Base-by-base conservation (phyloP, 2,797 vertebrate species). In the Cyclopterus lumpus region DNA sequence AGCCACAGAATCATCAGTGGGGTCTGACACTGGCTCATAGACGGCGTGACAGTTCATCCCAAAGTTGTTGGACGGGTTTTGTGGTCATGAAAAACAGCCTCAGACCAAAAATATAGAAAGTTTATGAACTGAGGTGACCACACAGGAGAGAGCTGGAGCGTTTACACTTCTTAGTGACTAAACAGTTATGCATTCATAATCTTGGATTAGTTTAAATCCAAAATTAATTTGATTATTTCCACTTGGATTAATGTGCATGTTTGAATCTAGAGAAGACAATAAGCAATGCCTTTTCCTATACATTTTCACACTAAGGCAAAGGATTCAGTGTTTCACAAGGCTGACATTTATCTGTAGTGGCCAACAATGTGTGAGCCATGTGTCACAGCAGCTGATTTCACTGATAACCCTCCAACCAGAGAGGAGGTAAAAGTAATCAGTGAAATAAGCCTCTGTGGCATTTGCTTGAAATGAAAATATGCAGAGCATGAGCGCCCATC, bases 401-500 rank as follows among this genome's bases (percentile, higher is more conserved):
- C 77, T 80, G 79, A 83, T 83, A 77, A 76, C 77, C 61, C 67
- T 75, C 54, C 30, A 78, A 70, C 66, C 70, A 82, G 30, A 79
- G 63, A 73, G 48, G 48, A 72, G 77, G 61, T 63, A 66, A 65
- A 84, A 82, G 74, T 65, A 76, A 80, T 82, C 68, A 80, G 65
- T 66, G 65, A 78, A 77, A 76, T 75, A 84, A 86, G 77, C 74
- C 72, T 75, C 73, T 78, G 77, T 79, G 68, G 71, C 83, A 75
- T 84, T 80, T 61, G 59, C 58, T 58, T 73, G 74, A 81, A 76
- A 82, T 86, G 71, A 88, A 79, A 83, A 77, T 75, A 70, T 75
- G 74, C 24, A 5, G 71, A 73, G 63, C 73, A 75, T 62, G 62
- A 71, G 67, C 24, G 1, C 54, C 64, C 62, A 53, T 70, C 70